These are phyloP conservation scores for Yasuhikotakia modesta DNA, from an alignment of 2,797 vertebrate species.

Conservation along the genomic window DNA sequence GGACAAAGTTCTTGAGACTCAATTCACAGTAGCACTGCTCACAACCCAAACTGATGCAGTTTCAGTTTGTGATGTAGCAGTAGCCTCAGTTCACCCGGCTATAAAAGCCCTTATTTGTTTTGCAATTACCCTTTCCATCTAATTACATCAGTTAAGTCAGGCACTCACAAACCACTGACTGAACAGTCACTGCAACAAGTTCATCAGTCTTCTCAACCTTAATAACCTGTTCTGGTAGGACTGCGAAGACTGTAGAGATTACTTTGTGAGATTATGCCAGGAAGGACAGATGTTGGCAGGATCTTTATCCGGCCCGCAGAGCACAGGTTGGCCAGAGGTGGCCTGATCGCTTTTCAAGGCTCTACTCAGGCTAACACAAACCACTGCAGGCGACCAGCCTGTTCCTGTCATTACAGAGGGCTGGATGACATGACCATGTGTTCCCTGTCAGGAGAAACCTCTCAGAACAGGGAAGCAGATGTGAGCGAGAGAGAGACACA, in stretches of 20 bases:
- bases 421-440: constrained; percentile 61
- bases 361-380: constrained; percentile 69
- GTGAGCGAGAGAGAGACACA: constrained; percentile 19
- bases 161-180: neutral
- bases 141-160: neutral
- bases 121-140: neutral
- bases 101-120: neutral
- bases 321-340: constrained; percentile 47
- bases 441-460: constrained; percentile 48
- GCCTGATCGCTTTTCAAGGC: constrained; percentile 58
- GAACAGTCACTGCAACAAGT: constrained; percentile 15
- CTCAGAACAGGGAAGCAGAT: constrained; percentile 36
- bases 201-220: constrained; percentile 29
- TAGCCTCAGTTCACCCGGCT: neutral
- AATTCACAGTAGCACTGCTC: neutral
- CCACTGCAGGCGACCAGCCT: constrained; percentile 39
- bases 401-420: constrained; percentile 48
- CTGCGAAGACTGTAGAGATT: constrained; percentile 21
- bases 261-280: constrained; percentile 58
- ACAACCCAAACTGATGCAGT: neutral
- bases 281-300: constrained; percentile 70
- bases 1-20: neutral
- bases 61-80: neutral
- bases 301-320: constrained; percentile 63
- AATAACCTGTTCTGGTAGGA: neutral